Evolutionary conservation across 2,797 vertebrate genomes (phyloP).

Genomic region (Hozukius guyotensis): DNA sequence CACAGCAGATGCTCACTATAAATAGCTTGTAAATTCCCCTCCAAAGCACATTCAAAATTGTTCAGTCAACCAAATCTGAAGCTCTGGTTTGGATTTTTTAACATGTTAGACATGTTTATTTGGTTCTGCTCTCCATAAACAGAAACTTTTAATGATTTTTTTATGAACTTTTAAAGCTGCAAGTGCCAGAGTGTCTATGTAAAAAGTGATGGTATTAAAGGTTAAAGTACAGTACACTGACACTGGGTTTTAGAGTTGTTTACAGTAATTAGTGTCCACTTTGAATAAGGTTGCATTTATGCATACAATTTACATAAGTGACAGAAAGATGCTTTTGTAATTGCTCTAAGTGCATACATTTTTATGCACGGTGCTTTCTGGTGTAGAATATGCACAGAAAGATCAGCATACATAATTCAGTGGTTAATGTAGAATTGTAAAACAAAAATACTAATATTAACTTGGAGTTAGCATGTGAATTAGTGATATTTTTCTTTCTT

Average conservation of each 20-base stretch:
- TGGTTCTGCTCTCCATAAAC: neutral
- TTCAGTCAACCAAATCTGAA: constrained; percentile 9
- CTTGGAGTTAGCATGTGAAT: too few relatives aligned
- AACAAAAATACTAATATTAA: neutral
- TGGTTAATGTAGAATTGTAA: neutral
- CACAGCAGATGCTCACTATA: constrained; percentile 37
- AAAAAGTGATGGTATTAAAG: neutral
- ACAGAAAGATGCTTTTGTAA: neutral
- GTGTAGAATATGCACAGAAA: neutral
- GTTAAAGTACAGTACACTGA: constrained; percentile 9
- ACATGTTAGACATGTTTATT: neutral
- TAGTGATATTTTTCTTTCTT: neutral
- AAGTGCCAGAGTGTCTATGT: neutral
- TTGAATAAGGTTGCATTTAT: neutral
- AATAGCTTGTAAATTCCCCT: constrained; percentile 3
- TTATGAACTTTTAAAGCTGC: neutral
- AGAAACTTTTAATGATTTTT: neutral
- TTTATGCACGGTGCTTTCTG: neutral
- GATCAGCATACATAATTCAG: neutral
- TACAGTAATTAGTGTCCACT: neutral
- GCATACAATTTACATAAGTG: neutral
- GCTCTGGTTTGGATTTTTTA: neutral
- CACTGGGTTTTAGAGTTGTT: neutral
- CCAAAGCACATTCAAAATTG: constrained; percentile 8
- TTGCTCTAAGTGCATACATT: neutral